phyloP scores from a whole-genome alignment of 1,140 invertebrate genomes.

The Apis dorsata region DNA sequence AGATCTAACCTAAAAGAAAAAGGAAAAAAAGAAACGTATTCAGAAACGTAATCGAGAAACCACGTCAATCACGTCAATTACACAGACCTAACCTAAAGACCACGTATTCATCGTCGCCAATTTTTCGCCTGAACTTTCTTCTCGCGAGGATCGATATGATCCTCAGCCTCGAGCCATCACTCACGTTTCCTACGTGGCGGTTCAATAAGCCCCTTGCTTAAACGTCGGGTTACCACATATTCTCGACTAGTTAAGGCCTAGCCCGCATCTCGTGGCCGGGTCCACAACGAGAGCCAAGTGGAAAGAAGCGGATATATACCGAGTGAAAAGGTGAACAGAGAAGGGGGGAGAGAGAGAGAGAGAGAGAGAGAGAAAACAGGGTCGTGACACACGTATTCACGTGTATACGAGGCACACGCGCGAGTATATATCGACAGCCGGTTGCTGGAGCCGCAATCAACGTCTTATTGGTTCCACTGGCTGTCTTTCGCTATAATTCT shows the following conservation, averaged over 20 bases:
- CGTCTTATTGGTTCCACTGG: constrained; percentile 56
- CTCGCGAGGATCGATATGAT: constrained; percentile 35
- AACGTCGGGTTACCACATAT: constrained; percentile 60
- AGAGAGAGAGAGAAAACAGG: constrained; percentile 4
- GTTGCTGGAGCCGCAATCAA: constrained; percentile 61
- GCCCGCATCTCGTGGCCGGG: constrained; percentile 43
- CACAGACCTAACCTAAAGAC: not conserved
- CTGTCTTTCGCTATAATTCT: constrained; percentile 60
- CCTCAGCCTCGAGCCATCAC: constrained; percentile 59
- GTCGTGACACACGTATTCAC: constrained; percentile 44
- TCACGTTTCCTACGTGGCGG: constrained; percentile 63
- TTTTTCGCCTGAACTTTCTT: not conserved
- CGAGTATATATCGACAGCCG: constrained; percentile 62
- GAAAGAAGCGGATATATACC: not conserved
- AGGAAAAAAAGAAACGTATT: too few relatives aligned
- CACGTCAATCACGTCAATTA: not conserved
- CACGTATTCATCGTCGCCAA: not conserved
- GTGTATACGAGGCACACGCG: constrained; percentile 51
- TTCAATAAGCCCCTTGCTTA: constrained; percentile 49
- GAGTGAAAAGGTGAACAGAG: constrained; percentile 7
- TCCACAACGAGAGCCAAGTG: constrained; percentile 37
- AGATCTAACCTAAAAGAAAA: too few relatives aligned
- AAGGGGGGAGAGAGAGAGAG: not conserved
- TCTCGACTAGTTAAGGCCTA: constrained; percentile 60
- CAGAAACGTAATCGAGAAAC: not conserved